Evolutionary conservation across 2,113 vertebrate species (phyloP).

Genomic region (Felis chaus): DNA sequence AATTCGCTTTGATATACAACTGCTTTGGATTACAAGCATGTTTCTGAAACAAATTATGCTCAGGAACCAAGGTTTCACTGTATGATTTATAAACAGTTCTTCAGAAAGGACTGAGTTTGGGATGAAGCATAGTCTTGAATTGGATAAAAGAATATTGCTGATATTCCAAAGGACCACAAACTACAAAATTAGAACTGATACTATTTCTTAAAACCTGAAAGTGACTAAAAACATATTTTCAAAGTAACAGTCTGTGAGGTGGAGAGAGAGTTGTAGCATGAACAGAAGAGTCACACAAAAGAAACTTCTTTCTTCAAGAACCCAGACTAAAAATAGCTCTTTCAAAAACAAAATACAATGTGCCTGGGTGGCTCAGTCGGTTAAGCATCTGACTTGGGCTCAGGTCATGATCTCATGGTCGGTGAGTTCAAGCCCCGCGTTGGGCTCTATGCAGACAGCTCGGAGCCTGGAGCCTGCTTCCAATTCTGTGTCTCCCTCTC

Average conservation of each 20-base stretch:
- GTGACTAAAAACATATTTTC: neutral
- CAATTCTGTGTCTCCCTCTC: too few species aligned
- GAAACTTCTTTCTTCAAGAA: neutral
- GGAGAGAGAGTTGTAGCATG: neutral
- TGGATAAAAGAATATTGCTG: neutral
- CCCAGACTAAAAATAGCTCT: neutral
- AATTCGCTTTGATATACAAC: too few species aligned
- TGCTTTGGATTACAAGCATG: too few species aligned
- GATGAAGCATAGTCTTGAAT: neutral
- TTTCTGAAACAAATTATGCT: too few species aligned
- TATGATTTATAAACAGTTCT: neutral
- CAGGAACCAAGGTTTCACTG: too few species aligned
- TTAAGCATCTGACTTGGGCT: too few species aligned
- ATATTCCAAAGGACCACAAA: neutral
- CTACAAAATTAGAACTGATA: neutral
- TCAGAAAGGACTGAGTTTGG: neutral
- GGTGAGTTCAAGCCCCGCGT: too few species aligned
- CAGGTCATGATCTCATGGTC: too few species aligned
- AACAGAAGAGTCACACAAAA: neutral
- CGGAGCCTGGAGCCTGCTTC: too few species aligned
- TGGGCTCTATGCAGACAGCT: too few species aligned
- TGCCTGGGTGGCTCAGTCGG: too few species aligned
- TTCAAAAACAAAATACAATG: neutral
- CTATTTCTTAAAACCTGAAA: neutral
- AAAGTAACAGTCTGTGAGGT: neutral